Evolutionary conservation across 2,888 invertebrate species (phyloP).

Genomic region (Heliconius sara): DNA sequence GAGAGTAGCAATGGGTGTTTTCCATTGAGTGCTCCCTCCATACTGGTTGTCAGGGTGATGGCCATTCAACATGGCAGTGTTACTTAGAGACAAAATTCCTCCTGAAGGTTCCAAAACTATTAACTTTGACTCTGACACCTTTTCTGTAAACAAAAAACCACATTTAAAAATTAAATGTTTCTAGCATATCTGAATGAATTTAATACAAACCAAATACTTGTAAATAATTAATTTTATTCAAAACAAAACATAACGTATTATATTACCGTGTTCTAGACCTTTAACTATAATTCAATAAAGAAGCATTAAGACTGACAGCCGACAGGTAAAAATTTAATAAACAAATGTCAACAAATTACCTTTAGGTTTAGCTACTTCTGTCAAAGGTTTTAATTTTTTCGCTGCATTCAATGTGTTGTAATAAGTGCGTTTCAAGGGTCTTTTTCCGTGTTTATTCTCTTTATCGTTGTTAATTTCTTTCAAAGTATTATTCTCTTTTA

Average conservation of each 20-base stretch:
- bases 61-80: conserved; percentile 83
- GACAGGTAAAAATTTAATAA: conserved; percentile 28
- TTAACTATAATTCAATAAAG: conserved; percentile 27
- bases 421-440: conserved; percentile 69
- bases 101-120: conserved; percentile 57
- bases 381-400: conserved; percentile 73
- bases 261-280: conserved; percentile 6
- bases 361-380: conserved; percentile 62
- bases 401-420: conserved; percentile 73
- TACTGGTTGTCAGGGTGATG: conserved; percentile 78
- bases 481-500: conserved; percentile 58
- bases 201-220: not conserved
- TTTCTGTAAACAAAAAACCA: conserved; percentile 53
- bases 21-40: conserved; percentile 69
- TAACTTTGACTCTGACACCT: conserved; percentile 57
- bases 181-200: not conserved
- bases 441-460: conserved; percentile 75
- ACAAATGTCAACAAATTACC: conserved; percentile 54
- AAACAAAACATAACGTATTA: not conserved
- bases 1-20: conserved; percentile 88
- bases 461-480: conserved; percentile 64
- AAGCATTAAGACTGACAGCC: conserved; percentile 25
- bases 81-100: conserved; percentile 51
- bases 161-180: not conserved
- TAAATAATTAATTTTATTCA: not conserved